These are phyloP conservation scores for Drosophila jambulina DNA, from an alignment of 1,140 invertebrate species.

Conservation along the genomic window DNA sequence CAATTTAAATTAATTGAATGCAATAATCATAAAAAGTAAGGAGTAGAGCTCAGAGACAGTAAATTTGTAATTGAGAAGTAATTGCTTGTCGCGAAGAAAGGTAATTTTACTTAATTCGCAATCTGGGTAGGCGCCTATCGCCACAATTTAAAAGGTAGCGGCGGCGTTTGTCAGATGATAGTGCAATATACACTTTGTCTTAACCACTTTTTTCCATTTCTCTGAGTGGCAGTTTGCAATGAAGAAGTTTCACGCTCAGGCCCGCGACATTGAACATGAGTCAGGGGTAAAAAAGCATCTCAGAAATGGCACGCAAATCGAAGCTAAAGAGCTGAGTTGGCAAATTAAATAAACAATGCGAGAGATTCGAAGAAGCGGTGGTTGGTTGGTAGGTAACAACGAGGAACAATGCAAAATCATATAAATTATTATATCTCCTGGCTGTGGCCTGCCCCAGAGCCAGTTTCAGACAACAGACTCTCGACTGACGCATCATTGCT, in stretches of 20 bases:
- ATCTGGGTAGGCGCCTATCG: constrained; percentile 33
- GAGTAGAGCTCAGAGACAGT: constrained; percentile 53
- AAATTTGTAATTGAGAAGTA: constrained; percentile 80
- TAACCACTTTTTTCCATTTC: constrained; percentile 6
- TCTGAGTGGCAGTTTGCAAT: constrained; percentile 11
- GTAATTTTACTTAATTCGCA: constrained; percentile 55
- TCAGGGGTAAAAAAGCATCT: constrained; percentile 35
- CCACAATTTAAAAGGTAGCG: constrained; percentile 32
- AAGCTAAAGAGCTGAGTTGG: constrained; percentile 43
- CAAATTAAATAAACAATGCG: constrained; percentile 50
- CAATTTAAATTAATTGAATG: constrained; percentile 82
- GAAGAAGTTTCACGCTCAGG: too few relatives aligned
- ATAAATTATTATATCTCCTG: constrained; percentile 59
- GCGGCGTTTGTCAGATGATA: constrained; percentile 15
- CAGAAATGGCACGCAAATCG: constrained; percentile 64
- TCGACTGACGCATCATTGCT: constrained; percentile 22
- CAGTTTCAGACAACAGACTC: constrained; percentile 44
- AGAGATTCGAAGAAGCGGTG: constrained; percentile 30
- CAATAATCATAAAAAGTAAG: constrained; percentile 71
- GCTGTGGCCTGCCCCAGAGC: constrained; percentile 2
- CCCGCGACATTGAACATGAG: constrained; percentile 50
- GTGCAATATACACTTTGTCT: constrained; percentile 19
- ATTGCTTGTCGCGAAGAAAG: constrained; percentile 58
- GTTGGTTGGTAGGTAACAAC: constrained; percentile 23
- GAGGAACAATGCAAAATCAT: constrained; percentile 55